Base-by-base conservation (phyloP, 1,140 invertebrate genomes). In the Trichoplusia ni region DNA sequence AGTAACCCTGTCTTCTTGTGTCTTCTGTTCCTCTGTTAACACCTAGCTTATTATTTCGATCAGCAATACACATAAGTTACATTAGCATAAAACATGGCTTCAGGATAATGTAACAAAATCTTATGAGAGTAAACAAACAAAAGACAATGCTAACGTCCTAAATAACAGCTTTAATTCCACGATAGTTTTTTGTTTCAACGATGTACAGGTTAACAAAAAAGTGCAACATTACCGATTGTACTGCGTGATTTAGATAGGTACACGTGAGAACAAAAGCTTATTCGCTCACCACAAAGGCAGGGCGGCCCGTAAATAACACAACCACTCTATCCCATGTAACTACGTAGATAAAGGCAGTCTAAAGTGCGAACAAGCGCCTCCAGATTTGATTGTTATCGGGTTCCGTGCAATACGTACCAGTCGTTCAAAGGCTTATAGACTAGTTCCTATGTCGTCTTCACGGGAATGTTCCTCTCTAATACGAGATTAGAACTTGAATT, bases 241-340 rank as follows among this genome's bases (percentile, higher is more conserved):
- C 78, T 77, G 75, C 35, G 69, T 82, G 77, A 80, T 82, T 82
- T 80, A 80, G 75, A 80, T 73, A 80, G 75, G 79, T 73, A 78
- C 79, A 75, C 72, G 74, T 64, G 70, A 67, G 59, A 78, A 82
- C 77, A 80, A 80, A 75, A 54, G 73, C 75, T 82, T 78, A 73
- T 73, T 77, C 69, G 67, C 61, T 66, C 60, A 64, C 75, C 72
- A 73, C 80, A 79, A 80, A 72, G 70, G 68, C 72, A 49, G 62
- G 40, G 38, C 69, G 61, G 54, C 68, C 67, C 69, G 75, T 82
- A 82, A 77, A 82, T 82, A 71, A 82, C 75, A 37, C 58, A 60
- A 64, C 64, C 65, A 65, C 67, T 59, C 54, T 53, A 47, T 42
- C 49, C 58, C 29, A 16, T 67, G 44, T 40, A 54, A 60, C 42